A percentile compares a stretch with the other conserved stretches of the same genome.
Conservation (phyloP, 2,888 invertebrate genomes). For the Gibbula magus region DNA sequence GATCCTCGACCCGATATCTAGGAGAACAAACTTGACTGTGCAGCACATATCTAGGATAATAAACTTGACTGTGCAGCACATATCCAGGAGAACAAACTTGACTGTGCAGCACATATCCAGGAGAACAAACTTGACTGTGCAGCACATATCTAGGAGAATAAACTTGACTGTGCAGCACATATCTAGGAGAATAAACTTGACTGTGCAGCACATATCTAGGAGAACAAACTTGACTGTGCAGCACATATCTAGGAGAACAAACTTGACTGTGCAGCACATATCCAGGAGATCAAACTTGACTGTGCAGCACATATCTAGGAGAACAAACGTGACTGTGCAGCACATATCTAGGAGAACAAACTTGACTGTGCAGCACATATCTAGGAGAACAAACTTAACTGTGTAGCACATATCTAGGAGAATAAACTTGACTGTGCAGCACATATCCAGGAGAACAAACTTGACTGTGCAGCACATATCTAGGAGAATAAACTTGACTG, state of each 20-base stretch:
- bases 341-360: constrained; percentile 24
- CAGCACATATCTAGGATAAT: constrained; percentile 26
- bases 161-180: constrained; percentile 13
- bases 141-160: constrained; percentile 26
- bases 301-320: no score
- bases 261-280: constrained; percentile 26
- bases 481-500: constrained; percentile 10
- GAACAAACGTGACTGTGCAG: no score
- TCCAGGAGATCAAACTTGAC: constrained; percentile 22
- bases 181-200: no score
- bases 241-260: no score
- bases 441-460: no score
- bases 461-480: constrained; percentile 29
- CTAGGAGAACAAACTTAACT: no score
- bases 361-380: constrained; percentile 16
- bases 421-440: constrained; percentile 15
- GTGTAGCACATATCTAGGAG: constrained; percentile 26
- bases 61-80: constrained; percentile 14
- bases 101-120: constrained; percentile 23
- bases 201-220: constrained; percentile 26
- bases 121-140: no score
- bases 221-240: constrained; percentile 16
- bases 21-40: constrained; percentile 9
- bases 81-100: no score
- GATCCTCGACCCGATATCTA: background rate